Conservation (phyloP, 2,888 invertebrate genomes). For the Mylabris sibirica region DNA sequence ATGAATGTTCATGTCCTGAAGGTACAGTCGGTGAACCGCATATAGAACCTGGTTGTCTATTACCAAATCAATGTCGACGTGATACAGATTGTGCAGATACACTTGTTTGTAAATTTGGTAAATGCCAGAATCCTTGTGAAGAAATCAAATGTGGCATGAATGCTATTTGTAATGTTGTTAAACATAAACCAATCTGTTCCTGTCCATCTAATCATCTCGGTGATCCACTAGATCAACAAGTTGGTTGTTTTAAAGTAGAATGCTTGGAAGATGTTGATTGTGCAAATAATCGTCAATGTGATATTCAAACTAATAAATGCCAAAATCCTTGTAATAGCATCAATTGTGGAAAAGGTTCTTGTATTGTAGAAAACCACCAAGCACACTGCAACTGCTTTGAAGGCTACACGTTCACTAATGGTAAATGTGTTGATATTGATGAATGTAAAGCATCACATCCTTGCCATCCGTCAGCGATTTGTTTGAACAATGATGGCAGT, state of each 20-base stretch:
- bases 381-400: slow-evolving; percentile 77
- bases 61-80: slow-evolving; percentile 78
- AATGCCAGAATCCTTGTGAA: slow-evolving; percentile 84
- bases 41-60: slow-evolving; percentile 76
- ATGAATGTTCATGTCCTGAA: slow-evolving; percentile 78
- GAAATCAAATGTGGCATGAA: slow-evolving; percentile 76
- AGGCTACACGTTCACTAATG: slow-evolving; percentile 74
- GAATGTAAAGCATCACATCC: slow-evolving; percentile 78
- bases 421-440: slow-evolving; percentile 79
- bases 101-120: slow-evolving; percentile 77
- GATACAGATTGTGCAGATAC: slow-evolving; percentile 79
- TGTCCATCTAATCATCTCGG: slow-evolving; percentile 86
- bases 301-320: slow-evolving; percentile 78
- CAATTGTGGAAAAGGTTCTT: slow-evolving; percentile 82
- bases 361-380: slow-evolving; percentile 75
- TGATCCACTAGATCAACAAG: slow-evolving; percentile 75
- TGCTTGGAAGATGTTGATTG: slow-evolving; percentile 82
- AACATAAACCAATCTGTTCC: slow-evolving; percentile 76
- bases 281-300: slow-evolving; percentile 77
- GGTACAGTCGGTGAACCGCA: slow-evolving; percentile 80
- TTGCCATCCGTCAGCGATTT: slow-evolving; percentile 80
- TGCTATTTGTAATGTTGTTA: slow-evolving; percentile 76
- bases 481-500: slow-evolving; percentile 80
- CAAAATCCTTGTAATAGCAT: slow-evolving; percentile 81
- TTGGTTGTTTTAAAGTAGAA: slow-evolving; percentile 90